Evolutionary conservation across 2,113 vertebrate genomes (phyloP), one percentile per base, ranked within the genome.

Genomic region (Etia nguti): DNA sequence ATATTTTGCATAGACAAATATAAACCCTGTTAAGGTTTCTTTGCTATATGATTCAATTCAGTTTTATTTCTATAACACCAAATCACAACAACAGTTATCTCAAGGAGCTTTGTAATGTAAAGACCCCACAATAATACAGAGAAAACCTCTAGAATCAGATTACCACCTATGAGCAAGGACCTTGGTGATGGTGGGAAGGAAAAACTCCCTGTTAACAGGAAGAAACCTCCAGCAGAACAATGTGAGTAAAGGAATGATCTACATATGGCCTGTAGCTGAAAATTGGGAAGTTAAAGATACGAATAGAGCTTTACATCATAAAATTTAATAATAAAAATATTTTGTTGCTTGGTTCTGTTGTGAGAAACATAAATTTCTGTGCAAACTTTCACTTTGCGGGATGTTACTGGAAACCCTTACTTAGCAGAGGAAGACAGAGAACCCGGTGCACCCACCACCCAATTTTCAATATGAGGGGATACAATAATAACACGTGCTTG

Each of bases 311-410:
- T 68, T 68, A 38, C 60, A 68, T 5, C 60, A 8, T 38, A 68
- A 13, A 8, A 68, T 38, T 22, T 38, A 38, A 0, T 34, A 65
- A 68, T 8, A 38, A 13, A 38, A 38, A 38, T 22, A 38, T 68
- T 22, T 68, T 38, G 60, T 13, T 38, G 60, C 34, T 38, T 68
- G 38, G 20, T 68, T 68, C 1, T 68, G 0, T 68, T 68, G 60
- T 68, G 20, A 68, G 20, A 38, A 38, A 22, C 34, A 22, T 68
- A 38, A 38, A 68, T 68, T 13, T 38, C 11, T 38, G 34, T 68
- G 60, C 1, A 68, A 65, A 65, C 26, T 1, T 59, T 10, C 26
- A 59, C 2, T 34, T n/a, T 38, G 18, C 0, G 0, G 34, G 34
- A n/a, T 65, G 60, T 8, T 38, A 65, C 60, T 34, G 34, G 34